A percentile compares a stretch with the other conserved stretches of the same genome.
Conservation (phyloP, 2,797 vertebrate genomes). For the Pitangus sulphuratus region DNA sequence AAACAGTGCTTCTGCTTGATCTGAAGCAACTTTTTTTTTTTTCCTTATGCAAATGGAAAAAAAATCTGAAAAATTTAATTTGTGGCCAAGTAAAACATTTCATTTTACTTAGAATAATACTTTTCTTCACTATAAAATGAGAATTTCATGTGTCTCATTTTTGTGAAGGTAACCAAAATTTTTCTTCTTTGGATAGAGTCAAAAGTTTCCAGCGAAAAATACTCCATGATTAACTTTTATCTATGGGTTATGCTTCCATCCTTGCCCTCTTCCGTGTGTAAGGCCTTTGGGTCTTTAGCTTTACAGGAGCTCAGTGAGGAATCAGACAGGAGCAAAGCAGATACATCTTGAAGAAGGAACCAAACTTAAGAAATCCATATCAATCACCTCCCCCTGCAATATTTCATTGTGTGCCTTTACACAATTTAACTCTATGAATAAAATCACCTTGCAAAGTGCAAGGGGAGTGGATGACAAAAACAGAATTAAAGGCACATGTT, state of each 20-base stretch:
- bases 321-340: not conserved
- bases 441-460: not conserved
- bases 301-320: not conserved
- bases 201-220: not conserved
- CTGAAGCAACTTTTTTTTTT: not conserved
- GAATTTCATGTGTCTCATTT: not conserved
- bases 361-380: not conserved
- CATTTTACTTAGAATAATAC: not conserved
- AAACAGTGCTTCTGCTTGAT: not conserved
- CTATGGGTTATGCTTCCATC: not conserved
- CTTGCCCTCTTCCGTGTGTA: not conserved
- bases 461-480: conserved; percentile 1
- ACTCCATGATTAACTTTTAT: not conserved
- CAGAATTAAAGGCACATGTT: conserved; percentile 33
- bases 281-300: not conserved
- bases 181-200: not conserved
- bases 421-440: not conserved
- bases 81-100: conserved; percentile 36
- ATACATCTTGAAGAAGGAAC: not conserved
- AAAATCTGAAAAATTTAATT: conserved; percentile 16
- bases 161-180: not conserved
- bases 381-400: not conserved
- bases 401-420: not conserved
- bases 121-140: conserved; percentile 25
- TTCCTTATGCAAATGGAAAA: conserved; percentile 1